Evolutionary conservation across 2,888 invertebrate genomes (phyloP).

Genomic region (Chydorus sphaericus): DNA sequence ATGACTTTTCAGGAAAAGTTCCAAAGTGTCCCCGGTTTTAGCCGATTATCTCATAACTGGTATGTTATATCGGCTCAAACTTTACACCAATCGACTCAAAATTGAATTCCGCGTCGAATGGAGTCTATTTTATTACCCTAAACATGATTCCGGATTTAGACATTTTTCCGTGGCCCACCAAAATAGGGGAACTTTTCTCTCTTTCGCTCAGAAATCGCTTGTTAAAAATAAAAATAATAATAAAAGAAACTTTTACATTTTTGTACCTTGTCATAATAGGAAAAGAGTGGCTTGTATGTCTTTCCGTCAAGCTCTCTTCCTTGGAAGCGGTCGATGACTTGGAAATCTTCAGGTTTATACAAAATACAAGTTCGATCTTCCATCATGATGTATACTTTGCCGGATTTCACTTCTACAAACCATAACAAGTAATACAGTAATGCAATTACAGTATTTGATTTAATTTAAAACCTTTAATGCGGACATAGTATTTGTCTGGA

Average conservation of each 20-base stretch:
- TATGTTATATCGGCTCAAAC: too few species aligned
- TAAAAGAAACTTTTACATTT: background rate
- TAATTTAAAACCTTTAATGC: slow-evolving; percentile 42
- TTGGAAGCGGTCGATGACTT: slow-evolving; percentile 58
- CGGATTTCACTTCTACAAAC: slow-evolving; percentile 41
- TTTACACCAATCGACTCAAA: too few species aligned
- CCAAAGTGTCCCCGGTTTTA: too few species aligned
- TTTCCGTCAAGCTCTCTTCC: slow-evolving; percentile 67
- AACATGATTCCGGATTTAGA: too few species aligned
- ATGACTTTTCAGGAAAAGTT: too few species aligned
- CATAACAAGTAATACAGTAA: background rate
- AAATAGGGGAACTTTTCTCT: background rate
- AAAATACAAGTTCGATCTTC: slow-evolving; percentile 63
- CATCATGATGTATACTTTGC: slow-evolving; percentile 63
- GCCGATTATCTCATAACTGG: too few species aligned
- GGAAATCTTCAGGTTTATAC: slow-evolving; percentile 66
- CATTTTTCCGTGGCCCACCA: too few species aligned
- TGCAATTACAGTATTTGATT: background rate
- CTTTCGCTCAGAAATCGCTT: too few species aligned
- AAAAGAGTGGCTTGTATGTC: slow-evolving; percentile 72
- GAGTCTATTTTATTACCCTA: too few species aligned
- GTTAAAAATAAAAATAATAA: background rate
- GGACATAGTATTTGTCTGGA: slow-evolving; percentile 68
- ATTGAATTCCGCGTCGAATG: too few species aligned
- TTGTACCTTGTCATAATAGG: slow-evolving; percentile 57